phyloP scores from a whole-genome alignment of 2,888 invertebrate species.

The Mycalesis mineus region DNA sequence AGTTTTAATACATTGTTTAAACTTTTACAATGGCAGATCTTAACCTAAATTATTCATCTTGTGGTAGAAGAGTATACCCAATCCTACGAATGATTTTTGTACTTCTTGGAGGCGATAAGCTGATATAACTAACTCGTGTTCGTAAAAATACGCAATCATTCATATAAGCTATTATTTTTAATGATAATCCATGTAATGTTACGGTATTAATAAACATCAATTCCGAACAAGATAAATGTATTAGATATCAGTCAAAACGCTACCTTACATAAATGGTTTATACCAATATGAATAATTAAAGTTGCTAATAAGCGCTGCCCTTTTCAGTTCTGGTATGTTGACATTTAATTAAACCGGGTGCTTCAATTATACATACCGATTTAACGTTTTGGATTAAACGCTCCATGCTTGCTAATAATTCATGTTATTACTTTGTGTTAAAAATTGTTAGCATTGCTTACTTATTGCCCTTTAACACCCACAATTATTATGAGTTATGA shows the following conservation, averaged over 20 bases:
- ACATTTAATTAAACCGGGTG: slow-evolving; percentile 60
- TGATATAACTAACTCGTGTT: too few relatives aligned
- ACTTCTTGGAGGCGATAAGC: too few relatives aligned
- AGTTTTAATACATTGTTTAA: too few relatives aligned
- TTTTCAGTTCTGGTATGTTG: slow-evolving; percentile 57
- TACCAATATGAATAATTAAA: slow-evolving; percentile 18
- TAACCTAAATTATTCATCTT: too few relatives aligned
- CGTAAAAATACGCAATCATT: too few relatives aligned
- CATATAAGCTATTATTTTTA: too few relatives aligned
- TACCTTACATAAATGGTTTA: slow-evolving; percentile 30
- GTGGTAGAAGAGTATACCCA: too few relatives aligned
- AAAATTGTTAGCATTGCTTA: not conserved
- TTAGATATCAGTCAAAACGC: slow-evolving; percentile 37
- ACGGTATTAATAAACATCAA: not conserved
- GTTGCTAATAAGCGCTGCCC: slow-evolving; percentile 43
- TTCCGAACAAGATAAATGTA: slow-evolving; percentile 24
- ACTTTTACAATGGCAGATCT: too few relatives aligned
- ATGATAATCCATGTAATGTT: too few relatives aligned
- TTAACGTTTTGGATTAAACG: slow-evolving; percentile 46
- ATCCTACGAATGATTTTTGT: too few relatives aligned
- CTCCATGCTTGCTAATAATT: slow-evolving; percentile 32
- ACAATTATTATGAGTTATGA: too few relatives aligned
- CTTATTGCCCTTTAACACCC: not conserved
- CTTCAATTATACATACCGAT: slow-evolving; percentile 36
- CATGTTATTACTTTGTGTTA: not conserved